Conservation (phyloP, 2,113 vertebrate genomes). For the Peromyscus californicus region DNA sequence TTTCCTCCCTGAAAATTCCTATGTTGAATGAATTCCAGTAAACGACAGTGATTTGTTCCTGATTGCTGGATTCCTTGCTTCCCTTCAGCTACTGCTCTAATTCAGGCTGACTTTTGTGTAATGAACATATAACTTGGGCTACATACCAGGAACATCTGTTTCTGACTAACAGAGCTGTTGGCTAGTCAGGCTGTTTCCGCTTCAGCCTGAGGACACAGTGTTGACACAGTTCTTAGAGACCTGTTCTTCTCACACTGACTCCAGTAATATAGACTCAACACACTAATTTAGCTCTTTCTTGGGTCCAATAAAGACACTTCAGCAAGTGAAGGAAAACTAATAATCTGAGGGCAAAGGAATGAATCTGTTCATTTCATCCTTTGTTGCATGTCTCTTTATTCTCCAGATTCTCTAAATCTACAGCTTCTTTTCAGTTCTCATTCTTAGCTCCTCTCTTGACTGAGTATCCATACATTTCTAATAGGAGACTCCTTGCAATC, state of each 20-base stretch:
- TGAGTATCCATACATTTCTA: too few relatives aligned
- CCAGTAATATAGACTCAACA: not conserved
- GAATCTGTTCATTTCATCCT: too few relatives aligned
- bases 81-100: not conserved
- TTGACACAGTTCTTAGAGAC: not conserved
- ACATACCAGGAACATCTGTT: not conserved
- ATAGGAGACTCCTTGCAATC: too few relatives aligned
- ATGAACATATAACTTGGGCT: not conserved
- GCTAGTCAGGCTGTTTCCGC: not conserved
- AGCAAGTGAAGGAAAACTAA: too few relatives aligned
- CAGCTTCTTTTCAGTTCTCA: too few relatives aligned
- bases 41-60: not conserved
- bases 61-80: not conserved
- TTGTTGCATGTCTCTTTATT: too few relatives aligned
- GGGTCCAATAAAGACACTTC: too few relatives aligned
- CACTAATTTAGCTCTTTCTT: constrained; percentile 7
- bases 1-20: not conserved
- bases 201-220: not conserved
- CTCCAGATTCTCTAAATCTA: too few relatives aligned
- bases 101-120: not conserved
- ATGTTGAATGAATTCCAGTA: not conserved
- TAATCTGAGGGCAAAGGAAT: too few relatives aligned
- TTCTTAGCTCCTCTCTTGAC: too few relatives aligned
- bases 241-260: not conserved
- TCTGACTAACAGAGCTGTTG: not conserved